Evolutionary conservation across 2,113 vertebrate species (phyloP), one percentile per base, ranked within the genome.

Genomic region (Laticauda colubrina): DNA sequence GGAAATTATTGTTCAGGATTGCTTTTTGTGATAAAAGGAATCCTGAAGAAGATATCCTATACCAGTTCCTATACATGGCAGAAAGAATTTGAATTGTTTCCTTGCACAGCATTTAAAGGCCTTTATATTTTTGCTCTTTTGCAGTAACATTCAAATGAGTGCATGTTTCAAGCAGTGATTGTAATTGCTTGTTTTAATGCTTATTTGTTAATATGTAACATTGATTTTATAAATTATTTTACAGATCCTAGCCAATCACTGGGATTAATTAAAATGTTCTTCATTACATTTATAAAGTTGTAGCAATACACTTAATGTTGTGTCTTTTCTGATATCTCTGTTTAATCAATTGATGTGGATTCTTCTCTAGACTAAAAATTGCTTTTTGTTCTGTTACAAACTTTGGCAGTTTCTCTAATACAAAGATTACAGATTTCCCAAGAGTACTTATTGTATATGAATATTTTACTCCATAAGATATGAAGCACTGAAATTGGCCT

Each of bases 341-440:
- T 64, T 5, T 0, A 15, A 93, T 90, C 81, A 26, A 34, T 81
- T 81, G 15, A 24, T 94, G 86, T 91, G 85, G 61, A 34, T 48
- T 87, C 23, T 39, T 94, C 54, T 90, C 61, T 89, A 90, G 34
- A 24, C 3, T 8, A 3, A 59, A 39, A 85, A 18, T 95, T 94
- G 94, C 86, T 93, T 96, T 94, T 96, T 92, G 91, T 94, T 92
- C 93, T 95, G 75, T 96, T 94, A 94, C 95, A 95, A 93, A 93
- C 95, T 0, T 0, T 94, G 95, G 91, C 94, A 85, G 95, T 89
- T 95, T 95, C 93, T 87, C 54, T 91, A 85, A 90, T 95, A 93
- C 96, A 97, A 96, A 93, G 94, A 90, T 96, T 93, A 95, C 86
- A 92, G 92, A 95, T 96, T 96, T 96, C 94, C 94, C 95, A 92